Percentiles rank a stretch among this genome's conserved stretches.
These are phyloP conservation scores for Atta texana DNA, from an alignment of 1,140 invertebrate species.

Conservation along the genomic window DNA sequence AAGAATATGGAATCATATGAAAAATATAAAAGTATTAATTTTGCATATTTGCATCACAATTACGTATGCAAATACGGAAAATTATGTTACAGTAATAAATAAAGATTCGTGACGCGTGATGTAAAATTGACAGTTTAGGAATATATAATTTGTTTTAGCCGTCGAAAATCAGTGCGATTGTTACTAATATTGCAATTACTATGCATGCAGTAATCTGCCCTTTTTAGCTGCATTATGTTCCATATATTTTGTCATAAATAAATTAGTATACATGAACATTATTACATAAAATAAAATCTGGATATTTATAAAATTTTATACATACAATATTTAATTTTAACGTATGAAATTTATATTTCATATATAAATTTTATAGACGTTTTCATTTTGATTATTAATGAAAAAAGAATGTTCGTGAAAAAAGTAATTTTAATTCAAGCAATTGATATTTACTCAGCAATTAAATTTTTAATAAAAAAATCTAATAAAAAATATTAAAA, in stretches of 20 bases:
- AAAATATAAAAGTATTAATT: conserved; percentile 1
- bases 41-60: neutral
- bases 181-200: no score
- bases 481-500: neutral
- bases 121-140: no score
- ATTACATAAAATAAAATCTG: conserved; percentile 13
- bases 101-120: no score
- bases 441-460: neutral
- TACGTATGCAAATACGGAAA: neutral
- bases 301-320: neutral
- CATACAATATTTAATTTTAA: neutral
- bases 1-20: neutral
- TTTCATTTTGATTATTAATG: neutral
- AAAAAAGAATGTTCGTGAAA: neutral
- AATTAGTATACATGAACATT: neutral
- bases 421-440: neutral
- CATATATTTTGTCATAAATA: conserved; percentile 1
- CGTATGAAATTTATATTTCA: neutral
- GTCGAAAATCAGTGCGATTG: neutral
- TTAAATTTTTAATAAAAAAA: neutral
- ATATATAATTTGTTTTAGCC: no score
- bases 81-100: no score
- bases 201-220: neutral
- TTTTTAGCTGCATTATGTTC: neutral
- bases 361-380: neutral